Base-by-base conservation (phyloP, 2,888 invertebrate species). In the Stictocephala bisonia region DNA sequence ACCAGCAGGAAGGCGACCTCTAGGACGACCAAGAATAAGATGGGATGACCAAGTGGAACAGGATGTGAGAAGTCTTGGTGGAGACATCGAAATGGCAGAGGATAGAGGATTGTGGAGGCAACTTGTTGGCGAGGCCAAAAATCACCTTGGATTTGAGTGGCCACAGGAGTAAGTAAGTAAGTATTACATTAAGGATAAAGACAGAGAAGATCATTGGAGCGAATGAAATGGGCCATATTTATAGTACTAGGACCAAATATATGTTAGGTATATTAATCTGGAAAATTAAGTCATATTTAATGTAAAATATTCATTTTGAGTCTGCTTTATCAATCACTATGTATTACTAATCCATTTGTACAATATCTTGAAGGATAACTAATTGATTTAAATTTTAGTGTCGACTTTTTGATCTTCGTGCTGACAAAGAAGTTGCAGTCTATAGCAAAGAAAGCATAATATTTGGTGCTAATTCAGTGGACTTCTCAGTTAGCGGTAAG, bases 401-500 rank as follows among this genome's bases (percentile, higher is more conserved):
- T 85, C 95, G 99, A 9, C 87, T 99, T 75, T 99, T 97, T 86
- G 99, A 99, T 86, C 88, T 99, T 83, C 89, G 99, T 79, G 99
- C 99, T 22, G 99, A 99, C 85, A 93, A 97, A 81, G 98, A 99
- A 87, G 93, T 99, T 70, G 96, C 97, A 72, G 90, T 95, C 78
- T 99, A 98, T 86, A 91, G 92, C 79, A 98, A 97, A 86, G 97
- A 98, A 83, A 96, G 96, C 84, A 94, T 99, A 79, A 93, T 99
- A 81, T 99, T 99, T 87, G 98, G 97, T 13, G 95, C 96, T 9
- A 99, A 97, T 85, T 95, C 97, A 0, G 97, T 99, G 48, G 99
- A 99, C 85, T 96, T 99, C 85, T 97, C 97, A 75, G 91, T 97
- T 53, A 97, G 97, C 84, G 96, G 93, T 89, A 81, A 83, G 89